A percentile compares a stretch with the other conserved stretches of the same genome.
Conservation (phyloP, 2,113 vertebrate genomes). For the Microcebus lehilahytsara region DNA sequence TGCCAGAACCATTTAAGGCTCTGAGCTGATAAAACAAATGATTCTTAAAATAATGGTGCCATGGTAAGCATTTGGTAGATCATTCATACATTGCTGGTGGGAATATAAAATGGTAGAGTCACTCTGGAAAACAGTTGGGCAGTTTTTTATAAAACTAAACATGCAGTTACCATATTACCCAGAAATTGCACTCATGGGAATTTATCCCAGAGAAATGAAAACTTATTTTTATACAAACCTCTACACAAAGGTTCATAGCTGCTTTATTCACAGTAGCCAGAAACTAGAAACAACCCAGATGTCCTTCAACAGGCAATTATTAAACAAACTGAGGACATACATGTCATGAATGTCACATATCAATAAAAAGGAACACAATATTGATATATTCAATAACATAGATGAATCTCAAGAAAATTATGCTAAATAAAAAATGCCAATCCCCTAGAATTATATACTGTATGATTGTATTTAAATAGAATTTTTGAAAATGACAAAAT, state of each 20-base stretch:
- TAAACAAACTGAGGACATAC: not conserved
- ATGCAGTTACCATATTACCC: not conserved
- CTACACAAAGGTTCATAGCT: not conserved
- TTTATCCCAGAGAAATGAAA: conserved; percentile 9
- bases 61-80: not conserved
- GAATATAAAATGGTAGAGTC: not conserved
- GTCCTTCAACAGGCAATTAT: not conserved
- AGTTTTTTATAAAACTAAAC: conserved; percentile 9
- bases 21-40: too few species aligned
- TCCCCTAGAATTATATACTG: not conserved
- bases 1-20: too few species aligned
- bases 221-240: not conserved
- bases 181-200: not conserved
- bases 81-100: not conserved
- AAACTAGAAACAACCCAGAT: not conserved
- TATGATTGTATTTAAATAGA: not conserved
- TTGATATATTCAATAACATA: not conserved
- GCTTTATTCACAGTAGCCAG: not conserved
- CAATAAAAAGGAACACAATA: not conserved
- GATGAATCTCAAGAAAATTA: not conserved
- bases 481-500: not conserved
- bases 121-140: not conserved
- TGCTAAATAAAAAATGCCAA: not conserved
- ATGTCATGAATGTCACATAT: not conserved
- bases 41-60: too few species aligned